Evolutionary conservation across 2,888 invertebrate species (phyloP), one percentile per base, ranked within the genome.

Genomic region (Microctonus hyperodae): DNA sequence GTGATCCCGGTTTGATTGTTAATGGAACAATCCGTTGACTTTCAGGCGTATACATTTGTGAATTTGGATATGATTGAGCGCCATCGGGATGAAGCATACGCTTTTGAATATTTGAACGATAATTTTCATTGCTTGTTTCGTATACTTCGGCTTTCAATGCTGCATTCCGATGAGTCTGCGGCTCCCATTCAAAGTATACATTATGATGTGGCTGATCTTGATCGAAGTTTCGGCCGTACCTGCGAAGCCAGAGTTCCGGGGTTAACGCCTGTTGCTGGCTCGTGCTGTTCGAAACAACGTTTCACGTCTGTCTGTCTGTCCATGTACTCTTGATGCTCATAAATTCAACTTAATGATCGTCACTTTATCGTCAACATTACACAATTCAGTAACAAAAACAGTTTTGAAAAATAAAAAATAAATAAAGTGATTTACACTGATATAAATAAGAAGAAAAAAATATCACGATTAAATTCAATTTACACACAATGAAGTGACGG

Each of bases 71-170:
- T 3, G 57, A 50, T 65, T 61, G 70, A 71, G 88, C 87, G 22
- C 82, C 82, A 22, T 90, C 90, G 0, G 90, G 89, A 67, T 91
- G 90, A 2, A 92, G 83, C 90, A 92, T 92, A 65, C 92, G 86
- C 62, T 92, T 87, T 77, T 91, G 91, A 57, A 91, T 88, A 70
- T 88, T 89, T 2, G 86, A 83, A 23, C 80, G 76, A 68, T 88
- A 88, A 48, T 83, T 78, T 6, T 83, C 81, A 59, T 75, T 76
- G 1, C 74, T 70, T 0, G 79, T 67, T 40, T 83, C 80, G 72
- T 82, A 82, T 3, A 81, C 75, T n/a, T 82, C 82, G 1, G 82
- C 79, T 22, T 79, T 78, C 9, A 81, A 65, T 0, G 74, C 76
- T 11, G 78, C 74, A 71, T 75, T 82, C n/a, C 78, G 77, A 63